phyloP scores from a whole-genome alignment of 2,888 invertebrate species.

The Silvanus unidentatus region DNA sequence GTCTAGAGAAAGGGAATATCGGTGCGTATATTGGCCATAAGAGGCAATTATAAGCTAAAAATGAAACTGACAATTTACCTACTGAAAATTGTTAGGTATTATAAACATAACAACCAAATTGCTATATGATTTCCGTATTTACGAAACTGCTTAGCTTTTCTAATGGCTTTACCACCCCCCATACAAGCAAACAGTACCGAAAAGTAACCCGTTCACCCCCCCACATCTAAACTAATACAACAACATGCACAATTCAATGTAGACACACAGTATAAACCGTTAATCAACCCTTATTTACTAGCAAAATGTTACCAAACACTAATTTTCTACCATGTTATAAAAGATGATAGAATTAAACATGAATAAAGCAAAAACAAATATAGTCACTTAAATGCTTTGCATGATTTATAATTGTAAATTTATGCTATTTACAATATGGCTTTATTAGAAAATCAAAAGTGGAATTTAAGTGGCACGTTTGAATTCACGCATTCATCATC shows the following conservation, averaged over 20 bases:
- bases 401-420: not conserved
- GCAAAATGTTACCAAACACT: not conserved
- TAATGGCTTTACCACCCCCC: not conserved
- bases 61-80: constrained; percentile 3
- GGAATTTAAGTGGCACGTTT: too few relatives aligned
- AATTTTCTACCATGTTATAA: not conserved
- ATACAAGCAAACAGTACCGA: too few relatives aligned
- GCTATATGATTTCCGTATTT: constrained; percentile 4
- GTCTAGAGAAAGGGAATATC: too few relatives aligned
- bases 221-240: too few relatives aligned
- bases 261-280: too few relatives aligned
- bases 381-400: not conserved
- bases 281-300: constrained; percentile 1
- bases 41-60: constrained; percentile 3
- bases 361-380: constrained; percentile 1
- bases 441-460: too few relatives aligned
- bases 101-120: constrained; percentile 4
- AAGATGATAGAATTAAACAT: not conserved
- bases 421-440: too few relatives aligned
- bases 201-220: too few relatives aligned
- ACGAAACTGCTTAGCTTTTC: constrained; percentile 2
- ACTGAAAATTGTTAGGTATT: not conserved
- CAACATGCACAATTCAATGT: too few relatives aligned
- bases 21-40: too few relatives aligned
- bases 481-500: too few relatives aligned